Evolutionary conservation across 2,797 vertebrate genomes (phyloP).

Genomic region (Cossypha dichroa): DNA sequence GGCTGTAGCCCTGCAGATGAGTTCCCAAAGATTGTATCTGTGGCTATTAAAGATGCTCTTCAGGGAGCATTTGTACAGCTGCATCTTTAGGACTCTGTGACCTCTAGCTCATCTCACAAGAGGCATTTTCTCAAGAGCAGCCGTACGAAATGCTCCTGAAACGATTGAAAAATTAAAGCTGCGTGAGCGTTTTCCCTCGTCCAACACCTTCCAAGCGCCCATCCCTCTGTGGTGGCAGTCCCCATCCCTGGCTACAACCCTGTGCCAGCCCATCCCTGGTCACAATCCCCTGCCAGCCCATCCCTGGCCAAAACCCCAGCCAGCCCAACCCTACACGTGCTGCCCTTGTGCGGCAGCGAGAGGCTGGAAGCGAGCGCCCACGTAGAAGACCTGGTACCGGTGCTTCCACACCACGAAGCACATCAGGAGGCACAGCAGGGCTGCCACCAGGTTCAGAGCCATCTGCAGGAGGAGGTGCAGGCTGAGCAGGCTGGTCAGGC

Average conservation of each 20-base stretch:
- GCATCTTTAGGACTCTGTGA: not conserved
- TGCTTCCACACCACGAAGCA: slow-evolving; percentile 97
- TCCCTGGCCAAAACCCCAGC: too few relatives aligned
- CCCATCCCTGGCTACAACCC: not conserved
- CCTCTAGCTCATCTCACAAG: not conserved
- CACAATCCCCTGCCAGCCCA: not conserved
- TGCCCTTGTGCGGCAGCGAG: not conserved
- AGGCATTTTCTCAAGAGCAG: slow-evolving; percentile 6
- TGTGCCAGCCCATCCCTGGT: not conserved
- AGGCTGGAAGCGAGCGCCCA: slow-evolving; percentile 79
- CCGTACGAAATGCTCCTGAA: not conserved
- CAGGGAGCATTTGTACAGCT: not conserved
- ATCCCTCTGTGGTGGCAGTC: not conserved
- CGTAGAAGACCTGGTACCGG: slow-evolving; percentile 94
- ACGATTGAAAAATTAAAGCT: slow-evolving; percentile 8
- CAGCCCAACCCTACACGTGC: slow-evolving; percentile 57
- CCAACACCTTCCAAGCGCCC: not conserved
- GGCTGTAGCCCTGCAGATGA: not conserved
- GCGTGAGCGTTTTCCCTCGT: not conserved
- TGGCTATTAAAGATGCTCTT: not conserved
- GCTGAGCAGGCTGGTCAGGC: slow-evolving; percentile 79
- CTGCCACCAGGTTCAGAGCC: slow-evolving; percentile 85
- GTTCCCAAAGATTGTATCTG: not conserved
- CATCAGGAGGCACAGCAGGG: slow-evolving; percentile 83
- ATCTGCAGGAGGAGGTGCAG: slow-evolving; percentile 90